phyloP scores from a whole-genome alignment of 2,888 invertebrate species.

The Apodemia hepburni region DNA sequence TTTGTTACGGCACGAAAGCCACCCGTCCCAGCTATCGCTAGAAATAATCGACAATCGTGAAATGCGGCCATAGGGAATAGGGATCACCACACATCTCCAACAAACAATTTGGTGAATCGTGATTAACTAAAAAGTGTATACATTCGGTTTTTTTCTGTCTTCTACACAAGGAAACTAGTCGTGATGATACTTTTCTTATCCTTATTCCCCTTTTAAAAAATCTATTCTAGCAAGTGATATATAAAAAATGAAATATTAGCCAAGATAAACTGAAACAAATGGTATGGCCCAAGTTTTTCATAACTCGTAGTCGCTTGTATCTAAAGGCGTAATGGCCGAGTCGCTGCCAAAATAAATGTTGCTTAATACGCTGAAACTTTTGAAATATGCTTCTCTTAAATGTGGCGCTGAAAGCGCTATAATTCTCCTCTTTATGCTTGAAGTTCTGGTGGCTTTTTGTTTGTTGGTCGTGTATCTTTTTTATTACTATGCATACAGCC shows the following conservation, averaged over 20 bases:
- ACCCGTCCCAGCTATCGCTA: too few species aligned
- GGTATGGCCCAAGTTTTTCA: conserved; percentile 55
- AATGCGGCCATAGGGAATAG: too few species aligned
- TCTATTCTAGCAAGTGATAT: background rate
- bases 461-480: conserved; percentile 54
- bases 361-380: conserved; percentile 78
- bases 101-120: too few species aligned
- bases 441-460: conserved; percentile 57
- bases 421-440: conserved; percentile 73
- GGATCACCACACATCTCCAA: too few species aligned
- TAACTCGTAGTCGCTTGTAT: conserved; percentile 48
- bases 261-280: conserved; percentile 31
- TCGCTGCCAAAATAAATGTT: conserved; percentile 79
- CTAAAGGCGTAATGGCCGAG: conserved; percentile 63
- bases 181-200: too few species aligned
- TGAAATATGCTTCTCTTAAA: conserved; percentile 77
- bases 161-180: too few species aligned
- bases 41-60: too few species aligned
- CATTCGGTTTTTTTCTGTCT: too few species aligned
- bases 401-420: conserved; percentile 76
- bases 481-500: conserved; percentile 45
- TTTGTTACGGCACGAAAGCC: too few species aligned
- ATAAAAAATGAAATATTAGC: background rate
- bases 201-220: background rate
- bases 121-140: too few species aligned